Conservation (phyloP, 2,888 invertebrate genomes). For the Amaurobius ferox region DNA sequence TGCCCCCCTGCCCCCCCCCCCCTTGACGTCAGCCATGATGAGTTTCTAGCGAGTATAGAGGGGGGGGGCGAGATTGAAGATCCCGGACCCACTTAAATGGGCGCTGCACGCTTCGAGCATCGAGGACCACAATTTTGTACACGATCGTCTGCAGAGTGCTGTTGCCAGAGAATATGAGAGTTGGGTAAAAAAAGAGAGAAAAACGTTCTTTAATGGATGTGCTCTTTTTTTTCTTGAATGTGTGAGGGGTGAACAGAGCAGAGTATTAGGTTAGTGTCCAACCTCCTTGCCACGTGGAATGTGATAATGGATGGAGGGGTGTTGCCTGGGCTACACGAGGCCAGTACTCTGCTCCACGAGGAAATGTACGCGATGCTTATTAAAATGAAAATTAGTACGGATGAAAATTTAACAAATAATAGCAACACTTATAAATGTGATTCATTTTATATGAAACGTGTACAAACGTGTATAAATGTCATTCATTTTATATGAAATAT, state of each 20-base stretch:
- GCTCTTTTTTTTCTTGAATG: not conserved
- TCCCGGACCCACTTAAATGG: slow-evolving; percentile 47
- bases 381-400: too few relatives aligned
- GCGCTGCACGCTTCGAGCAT: slow-evolving; percentile 38
- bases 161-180: not conserved
- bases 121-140: slow-evolving; percentile 19
- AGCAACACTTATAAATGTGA: too few relatives aligned
- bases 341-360: too few relatives aligned
- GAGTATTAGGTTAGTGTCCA: not conserved
- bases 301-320: not conserved
- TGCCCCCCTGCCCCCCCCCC: not conserved
- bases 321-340: too few relatives aligned
- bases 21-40: not conserved
- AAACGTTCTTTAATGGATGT: not conserved
- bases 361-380: too few relatives aligned
- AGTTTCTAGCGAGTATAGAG: not conserved
- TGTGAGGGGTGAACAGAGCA: not conserved
- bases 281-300: slow-evolving; percentile 2
- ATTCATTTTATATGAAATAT: too few relatives aligned
- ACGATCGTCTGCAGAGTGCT: not conserved
- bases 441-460: too few relatives aligned
- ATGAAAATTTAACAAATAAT: too few relatives aligned
- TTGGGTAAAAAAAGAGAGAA: not conserved
- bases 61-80: not conserved
- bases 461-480: too few relatives aligned